Evolutionary conservation across 2,113 vertebrate species (phyloP).

Genomic region (Lycaon pictus): DNA sequence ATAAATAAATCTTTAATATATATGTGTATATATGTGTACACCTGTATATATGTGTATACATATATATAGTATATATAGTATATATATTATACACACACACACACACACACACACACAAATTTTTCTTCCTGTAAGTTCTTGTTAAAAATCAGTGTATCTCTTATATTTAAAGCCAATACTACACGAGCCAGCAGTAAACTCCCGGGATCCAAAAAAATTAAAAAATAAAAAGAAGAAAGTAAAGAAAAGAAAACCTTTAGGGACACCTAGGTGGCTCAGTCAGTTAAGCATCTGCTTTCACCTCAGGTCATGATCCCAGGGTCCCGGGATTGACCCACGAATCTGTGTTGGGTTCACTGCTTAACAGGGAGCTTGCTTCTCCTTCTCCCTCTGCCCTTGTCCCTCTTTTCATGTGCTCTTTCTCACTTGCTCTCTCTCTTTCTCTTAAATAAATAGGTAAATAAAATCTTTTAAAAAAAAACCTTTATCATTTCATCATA

Average conservation of each 20-base stretch:
- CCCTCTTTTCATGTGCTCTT: too few relatives aligned
- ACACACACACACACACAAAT: neutral
- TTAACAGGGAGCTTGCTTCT: too few relatives aligned
- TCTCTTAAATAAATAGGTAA: too few relatives aligned
- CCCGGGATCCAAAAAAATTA: neutral
- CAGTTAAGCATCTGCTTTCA: too few relatives aligned
- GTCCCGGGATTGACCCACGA: too few relatives aligned
- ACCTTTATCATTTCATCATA: neutral
- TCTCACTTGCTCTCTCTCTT: too few relatives aligned
- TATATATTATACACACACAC: neutral
- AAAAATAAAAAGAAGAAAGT: neutral
- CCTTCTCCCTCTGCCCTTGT: too few relatives aligned
- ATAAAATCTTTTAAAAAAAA: neutral
- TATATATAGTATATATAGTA: too few relatives aligned
- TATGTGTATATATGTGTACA: too few relatives aligned
- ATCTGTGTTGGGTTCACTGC: too few relatives aligned
- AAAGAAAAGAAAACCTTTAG: neutral
- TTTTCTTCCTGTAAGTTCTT: neutral
- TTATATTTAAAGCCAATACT: neutral
- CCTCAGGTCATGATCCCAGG: too few relatives aligned
- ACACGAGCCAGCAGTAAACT: neutral
- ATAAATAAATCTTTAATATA: neutral
- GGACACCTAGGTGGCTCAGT: too few relatives aligned
- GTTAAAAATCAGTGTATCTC: neutral
- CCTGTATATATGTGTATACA: neutral